Base-by-base conservation (phyloP, 2,113 vertebrate species). In the Gambusia holbrooki region DNA sequence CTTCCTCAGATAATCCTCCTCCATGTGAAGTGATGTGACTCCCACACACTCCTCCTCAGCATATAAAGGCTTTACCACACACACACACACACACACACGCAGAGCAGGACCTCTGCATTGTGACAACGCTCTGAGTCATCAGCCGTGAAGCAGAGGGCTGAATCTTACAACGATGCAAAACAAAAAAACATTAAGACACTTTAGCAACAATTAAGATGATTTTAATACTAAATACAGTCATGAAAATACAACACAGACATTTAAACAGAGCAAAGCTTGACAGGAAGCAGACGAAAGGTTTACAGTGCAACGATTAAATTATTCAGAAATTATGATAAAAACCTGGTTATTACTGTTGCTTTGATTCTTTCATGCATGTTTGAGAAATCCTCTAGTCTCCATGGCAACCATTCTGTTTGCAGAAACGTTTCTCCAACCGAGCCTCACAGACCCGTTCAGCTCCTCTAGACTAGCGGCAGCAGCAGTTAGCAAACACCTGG, bases 41-140 rank as follows among this genome's bases (percentile, higher is more conserved):
- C 79, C 63, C 69, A 68, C 82, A n/a, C 64, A 71, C 33, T 69
- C 22, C 40, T 66, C 77, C 66, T 63, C 51, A 62, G 1, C 8
- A 64, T 65, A 51, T 25, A 65, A 35, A 25, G 8, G 8, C 60
- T 35, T 29, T 61, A 28, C 65, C 45, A 29, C 77, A 72, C 70
- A 62, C 58, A 40, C 22, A 48, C 77, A 64, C 40, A 32, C 42
- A 48, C 66, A 14, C 27, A 54, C 64, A 62, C 70, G 63, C 60
- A 66, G 48, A 64, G 64, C 17, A 19, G 66, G 73, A 88, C 77
- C 84, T 70, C 73, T 83, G 4, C 71, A 64, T 42, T 7, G 48
- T 77, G 80, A 79, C 73, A 79, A 12, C 40, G 42, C 28, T 35
- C 64, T 82, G 82, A 87, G 63, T 87, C 87, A 84, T 80, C 82